Base-by-base conservation (phyloP, 2,797 vertebrate species). In the Acipenser transmontanus region DNA sequence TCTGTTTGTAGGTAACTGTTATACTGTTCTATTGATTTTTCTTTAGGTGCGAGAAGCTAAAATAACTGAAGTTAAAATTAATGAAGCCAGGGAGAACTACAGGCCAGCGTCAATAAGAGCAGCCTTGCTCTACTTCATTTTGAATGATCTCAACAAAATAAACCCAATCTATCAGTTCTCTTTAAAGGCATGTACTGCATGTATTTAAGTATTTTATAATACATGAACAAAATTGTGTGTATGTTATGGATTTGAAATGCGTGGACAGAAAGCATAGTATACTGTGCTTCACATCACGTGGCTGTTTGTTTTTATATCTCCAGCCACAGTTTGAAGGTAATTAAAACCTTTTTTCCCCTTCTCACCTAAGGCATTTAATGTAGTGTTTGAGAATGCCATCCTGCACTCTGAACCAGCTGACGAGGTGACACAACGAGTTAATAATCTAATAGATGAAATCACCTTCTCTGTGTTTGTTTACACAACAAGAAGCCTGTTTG, bases 91-190 rank as follows among this genome's bases (percentile, higher is more conserved):
- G 54, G 88, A 88, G 61, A 85, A 73, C 69, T 89, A 90, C 72
- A 76, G 87, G n/a, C 81, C 85, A 0, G 85, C 76, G 0, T 87
- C 88, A 0, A 81, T 75, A 67, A 70, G 87, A 0, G 84, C 88
- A 0, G 86, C 88, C 1, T 70, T 89, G 20, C 76, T 90, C 0
- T 90, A 89, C 77, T 88, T 90, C 72, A 88, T 90, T 62, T 78
- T 90, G 13, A 87, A 81, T 0, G 87, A 88, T 74, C 87, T 90
- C 60, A 77, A 76, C 77, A 90, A 88, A 64, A 88, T 90, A 77
- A 86, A 86, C 72, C 85, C 85, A 74, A 84, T 89, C 74, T 90
- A 90, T 73, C 88, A 90, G 75, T 89, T 88, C 74, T 89, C 87
- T 0, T 83, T 90, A 52, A 88, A 90, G 87, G 88, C 87, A 68